Evolutionary conservation across 1,140 invertebrate genomes (phyloP), one percentile per base, ranked within the genome.

Genomic region (Pseudomyrmex dendroicus): DNA sequence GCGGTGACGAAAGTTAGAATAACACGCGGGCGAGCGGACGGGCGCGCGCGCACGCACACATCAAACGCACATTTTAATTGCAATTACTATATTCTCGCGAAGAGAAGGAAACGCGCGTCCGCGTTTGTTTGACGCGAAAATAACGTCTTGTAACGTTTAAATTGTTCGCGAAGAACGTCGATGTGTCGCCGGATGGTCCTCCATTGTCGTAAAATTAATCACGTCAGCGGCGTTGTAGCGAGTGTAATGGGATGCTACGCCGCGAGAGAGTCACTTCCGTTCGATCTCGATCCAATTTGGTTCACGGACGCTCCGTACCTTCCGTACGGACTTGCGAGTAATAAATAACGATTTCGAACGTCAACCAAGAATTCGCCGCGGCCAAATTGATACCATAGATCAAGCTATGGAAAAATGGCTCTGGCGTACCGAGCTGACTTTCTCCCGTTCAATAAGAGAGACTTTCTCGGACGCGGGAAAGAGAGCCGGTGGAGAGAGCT

Each of bases 271-370:
- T 57, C 56, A 61, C 73, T 83, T 70, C 70, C 73, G 59, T 84
- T 84, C 86, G 70, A 87, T 84, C 86, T 78, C 54, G 86, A 89
- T 91, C 89, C 86, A 89, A 91, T 91, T 91, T 91, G 87, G 83
- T 91, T 91, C 82, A 59, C 86, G 67, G 54, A 57, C 82, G 78
- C 86, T 88, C 76, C 73, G 5, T 35, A 78, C 56, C 90, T 87
- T 86, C 85, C 86, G 83, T 84, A 83, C 84, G 74, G 90, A 92
- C 89, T 91, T 90, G 87, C 86, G 82, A 85, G 91, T 86, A 90
- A 91, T 92, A 91, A 92, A 92, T 91, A 92, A 92, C 91, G 90
- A 92, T 92, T 90, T 87, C 78, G 85, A 84, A 91, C 90, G 90
- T 92, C 91, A 92, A 91, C 89, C 72, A 90, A 91, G 91, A 92